Evolutionary conservation across 2,113 vertebrate genomes (phyloP), one percentile per base, ranked within the genome.

Genomic region (Scalopus aquaticus): DNA sequence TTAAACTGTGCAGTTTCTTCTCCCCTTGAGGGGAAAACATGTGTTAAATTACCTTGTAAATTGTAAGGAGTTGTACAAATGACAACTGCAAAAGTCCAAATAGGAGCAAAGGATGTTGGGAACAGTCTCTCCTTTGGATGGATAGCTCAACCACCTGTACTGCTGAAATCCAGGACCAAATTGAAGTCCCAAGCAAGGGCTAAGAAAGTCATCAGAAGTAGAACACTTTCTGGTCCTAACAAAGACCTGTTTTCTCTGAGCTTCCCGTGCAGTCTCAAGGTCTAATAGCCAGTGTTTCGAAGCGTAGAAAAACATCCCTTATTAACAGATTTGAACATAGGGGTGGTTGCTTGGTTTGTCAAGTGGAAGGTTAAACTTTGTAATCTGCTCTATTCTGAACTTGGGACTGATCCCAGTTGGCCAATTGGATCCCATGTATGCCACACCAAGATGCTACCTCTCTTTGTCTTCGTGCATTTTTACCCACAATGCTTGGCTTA

Each of bases 1-100:
- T 64, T 65, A 81, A 62, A 92, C 84, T 79, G 37, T 5, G 19
- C 30, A 13, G 9, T 69, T 96, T 88, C 73, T 90, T 70, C 73
- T 95, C 60, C 16, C 46, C 3, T 70, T 32, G 54, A 70, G 86
- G 44, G 77, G n/a, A 62, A 60, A 60, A 87, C 28, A 17, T 22
- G 30, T 44, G n/a, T 85, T 69, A 65, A 87, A 39, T 54, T 39
- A 30, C 54, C 77, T 51, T 77, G 67, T 72, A 74, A 72, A 58
- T 4, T 46, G 39, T 84, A 20, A 64, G 80, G 62, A 87, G 51
- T 58, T 1, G 1, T 30, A n/a, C 69, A 22, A 54, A 5, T 13
- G 30, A 46, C 60, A 72, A 60, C 46, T n/a, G 26, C 1, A 13
- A 39, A 56, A 22, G 10, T 11, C 58, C 37, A n/a, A 39, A 67